These are phyloP conservation scores for Chymomyza costata DNA, from an alignment of 1,140 invertebrate species.

Conservation along the genomic window DNA sequence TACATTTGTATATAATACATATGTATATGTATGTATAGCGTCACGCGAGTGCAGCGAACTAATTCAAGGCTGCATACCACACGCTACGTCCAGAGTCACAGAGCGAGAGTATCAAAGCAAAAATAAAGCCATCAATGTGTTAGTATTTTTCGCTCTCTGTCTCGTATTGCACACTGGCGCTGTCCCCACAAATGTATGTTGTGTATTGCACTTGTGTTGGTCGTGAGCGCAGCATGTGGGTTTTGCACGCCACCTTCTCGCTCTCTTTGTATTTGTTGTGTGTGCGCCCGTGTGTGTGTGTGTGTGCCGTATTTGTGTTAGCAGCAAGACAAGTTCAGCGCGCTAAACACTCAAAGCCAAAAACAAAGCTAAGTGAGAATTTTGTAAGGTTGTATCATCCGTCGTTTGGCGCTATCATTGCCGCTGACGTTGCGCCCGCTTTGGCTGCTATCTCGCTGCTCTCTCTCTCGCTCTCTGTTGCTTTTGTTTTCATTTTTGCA, in stretches of 20 bases:
- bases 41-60: conserved; percentile 74
- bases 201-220: conserved; percentile 18
- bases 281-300: conserved; percentile 26
- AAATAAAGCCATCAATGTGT: conserved; percentile 67
- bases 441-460: conserved; percentile 31
- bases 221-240: neutral
- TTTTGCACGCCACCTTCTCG: conserved; percentile 1
- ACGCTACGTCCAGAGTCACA: conserved; percentile 25
- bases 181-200: too few relatives aligned
- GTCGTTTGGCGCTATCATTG: conserved; percentile 11
- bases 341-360: conserved; percentile 69
- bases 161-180: conserved; percentile 2
- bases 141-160: conserved; percentile 27
- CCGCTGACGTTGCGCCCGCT: conserved; percentile 3
- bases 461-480: too few relatives aligned
- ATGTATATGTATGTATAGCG: conserved; percentile 28
- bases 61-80: conserved; percentile 75
- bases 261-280: conserved; percentile 10
- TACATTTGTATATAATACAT: conserved; percentile 22
- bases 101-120: conserved; percentile 37
- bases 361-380: conserved; percentile 52
- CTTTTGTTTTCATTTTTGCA: conserved; percentile 61
- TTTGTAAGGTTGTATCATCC: conserved; percentile 71
- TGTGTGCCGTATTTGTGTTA: conserved; percentile 21
- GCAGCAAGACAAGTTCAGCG: conserved; percentile 65